Base-by-base conservation (phyloP, 2,888 invertebrate genomes). In the Euclidia mi region DNA sequence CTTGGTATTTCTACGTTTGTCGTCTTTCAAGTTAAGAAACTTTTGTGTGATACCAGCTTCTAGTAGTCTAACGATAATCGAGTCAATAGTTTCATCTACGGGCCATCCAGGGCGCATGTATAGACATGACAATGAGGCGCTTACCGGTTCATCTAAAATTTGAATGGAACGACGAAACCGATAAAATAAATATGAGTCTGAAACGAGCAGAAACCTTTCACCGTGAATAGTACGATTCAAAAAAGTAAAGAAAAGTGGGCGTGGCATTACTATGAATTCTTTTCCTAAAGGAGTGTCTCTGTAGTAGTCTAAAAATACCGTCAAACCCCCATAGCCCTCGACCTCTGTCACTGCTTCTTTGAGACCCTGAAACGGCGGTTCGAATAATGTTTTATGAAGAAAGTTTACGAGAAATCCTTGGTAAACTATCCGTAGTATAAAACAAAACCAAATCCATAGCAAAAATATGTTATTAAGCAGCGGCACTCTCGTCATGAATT, bases 371-470 rank as follows among this genome's bases (percentile, higher is more conserved):
- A 86, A 64, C 4, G 75, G 82, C 2, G 78, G 74, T 59, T 90
- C 90, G 12, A 86, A 62, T 20, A 79, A 65, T 29, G 60, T 56
- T 10, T 65, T 80, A 20, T 82, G 84, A 46, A 91, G 61, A 3
- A 76, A 78, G 2, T 86, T 58, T 0, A 89, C 77, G 0, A 91
- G 76, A 12, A 80, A 78, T 3, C 87, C 84, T 72, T 87, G 87
- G 55, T 88, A 89, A 15, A 71, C 81, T 10, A 87, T 84, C n/a
- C 88, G 84, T 6, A 87, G 65, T 9, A 90, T 60, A 15, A 87
- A 71, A 49, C 85, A 87, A 61, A 81, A 88, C 89, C 88, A 90
- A 59, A 91, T 73, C 90, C 90, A 90, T n/a, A 85, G 46, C 1
- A 80, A 49, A 49, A 82, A 85, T 2, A 87, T 60, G 43, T 37